A percentile compares a stretch with the other conserved stretches of the same genome.
Evolutionary conservation across 1,140 invertebrate species (phyloP).

Genomic region (Drosophila lowei): DNA sequence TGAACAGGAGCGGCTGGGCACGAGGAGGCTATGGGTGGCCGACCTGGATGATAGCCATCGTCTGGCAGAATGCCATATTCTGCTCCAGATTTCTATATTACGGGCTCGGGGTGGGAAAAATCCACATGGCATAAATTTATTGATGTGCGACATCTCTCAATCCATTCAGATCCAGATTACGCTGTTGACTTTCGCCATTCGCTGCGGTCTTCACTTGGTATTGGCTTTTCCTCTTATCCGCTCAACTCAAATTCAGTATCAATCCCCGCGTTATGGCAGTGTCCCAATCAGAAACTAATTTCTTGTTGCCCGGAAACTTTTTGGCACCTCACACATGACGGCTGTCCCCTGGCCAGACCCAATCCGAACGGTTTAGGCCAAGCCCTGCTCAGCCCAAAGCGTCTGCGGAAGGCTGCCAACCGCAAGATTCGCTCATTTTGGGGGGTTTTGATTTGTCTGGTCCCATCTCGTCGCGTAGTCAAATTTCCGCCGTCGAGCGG

Average conservation of each 20-base stretch:
- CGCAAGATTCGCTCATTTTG: constrained; percentile 61
- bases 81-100: constrained; percentile 30
- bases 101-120: neutral
- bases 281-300: constrained; percentile 67
- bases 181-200: constrained; percentile 2
- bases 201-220: neutral
- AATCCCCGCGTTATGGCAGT: constrained; percentile 5
- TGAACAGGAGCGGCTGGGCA: constrained; percentile 12
- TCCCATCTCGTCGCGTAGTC: constrained; percentile 71
- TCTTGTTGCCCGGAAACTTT: constrained; percentile 52
- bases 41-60: neutral
- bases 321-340: constrained; percentile 30
- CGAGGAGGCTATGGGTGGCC: constrained; percentile 29
- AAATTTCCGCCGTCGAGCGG: constrained; percentile 68
- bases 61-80: constrained; percentile 26
- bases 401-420: constrained; percentile 39
- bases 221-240: neutral
- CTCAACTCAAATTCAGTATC: constrained; percentile 19
- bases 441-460: constrained; percentile 73
- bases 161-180: constrained; percentile 14
- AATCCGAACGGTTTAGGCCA: too few relatives aligned
- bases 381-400: constrained; percentile 3
- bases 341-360: neutral
- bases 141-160: constrained; percentile 2
- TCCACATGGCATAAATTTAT: constrained; percentile 13